These are phyloP conservation scores for Drosophila heteroneura DNA, from an alignment of 2,888 invertebrate species.

Conservation along the genomic window DNA sequence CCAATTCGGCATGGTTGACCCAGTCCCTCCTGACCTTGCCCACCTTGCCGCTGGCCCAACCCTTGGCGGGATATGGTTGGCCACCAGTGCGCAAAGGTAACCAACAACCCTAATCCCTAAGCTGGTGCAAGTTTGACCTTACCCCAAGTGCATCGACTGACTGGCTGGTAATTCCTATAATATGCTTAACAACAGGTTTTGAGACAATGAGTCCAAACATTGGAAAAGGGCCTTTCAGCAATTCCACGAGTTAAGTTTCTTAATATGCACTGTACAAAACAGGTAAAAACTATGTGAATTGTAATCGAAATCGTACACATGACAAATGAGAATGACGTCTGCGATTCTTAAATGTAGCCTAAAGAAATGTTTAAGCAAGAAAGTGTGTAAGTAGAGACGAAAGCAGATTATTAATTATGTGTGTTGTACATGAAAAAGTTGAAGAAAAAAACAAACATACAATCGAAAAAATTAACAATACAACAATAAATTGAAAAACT, in stretches of 20 bases:
- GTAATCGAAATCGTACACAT: neutral
- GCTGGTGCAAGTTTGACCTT: constrained; percentile 21
- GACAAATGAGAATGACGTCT: neutral
- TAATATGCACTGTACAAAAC: neutral
- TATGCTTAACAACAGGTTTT: constrained; percentile 23
- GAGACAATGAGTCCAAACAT: neutral
- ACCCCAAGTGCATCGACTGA: neutral
- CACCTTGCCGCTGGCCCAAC: constrained; percentile 31
- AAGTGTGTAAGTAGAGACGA: neutral
- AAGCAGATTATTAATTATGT: neutral
- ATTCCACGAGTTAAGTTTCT: neutral
- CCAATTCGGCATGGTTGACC: constrained; percentile 13
- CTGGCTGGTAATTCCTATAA: constrained; percentile 10
- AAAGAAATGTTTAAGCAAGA: neutral
- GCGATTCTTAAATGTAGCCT: neutral
- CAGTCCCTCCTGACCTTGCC: constrained; percentile 46
- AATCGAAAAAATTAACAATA: neutral
- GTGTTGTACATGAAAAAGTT: neutral
- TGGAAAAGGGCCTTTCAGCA: neutral
- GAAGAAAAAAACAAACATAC: neutral
- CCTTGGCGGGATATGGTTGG: constrained; percentile 18
- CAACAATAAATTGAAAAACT: neutral
- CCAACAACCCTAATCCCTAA: constrained; percentile 13
- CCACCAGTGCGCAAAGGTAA: constrained; percentile 15
- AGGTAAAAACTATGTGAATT: neutral